Conservation (phyloP, 2,113 vertebrate genomes). For the Marcusenius ussheri region DNA sequence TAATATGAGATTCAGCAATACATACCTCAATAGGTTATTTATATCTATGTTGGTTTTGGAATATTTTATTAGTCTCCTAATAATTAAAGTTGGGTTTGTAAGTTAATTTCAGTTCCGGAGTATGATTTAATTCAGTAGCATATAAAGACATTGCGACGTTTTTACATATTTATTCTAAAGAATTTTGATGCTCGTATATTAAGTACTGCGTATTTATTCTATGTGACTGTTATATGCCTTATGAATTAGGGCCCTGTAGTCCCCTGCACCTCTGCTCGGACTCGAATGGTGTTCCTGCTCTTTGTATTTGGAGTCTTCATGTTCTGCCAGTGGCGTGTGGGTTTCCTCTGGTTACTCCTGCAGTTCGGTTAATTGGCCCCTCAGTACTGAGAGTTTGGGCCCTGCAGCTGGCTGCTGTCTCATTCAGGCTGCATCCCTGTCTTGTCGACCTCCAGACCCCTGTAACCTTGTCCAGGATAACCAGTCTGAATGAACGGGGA, state of each 20-base stretch:
- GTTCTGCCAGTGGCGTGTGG: not conserved
- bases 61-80: not conserved
- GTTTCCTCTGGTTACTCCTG: not conserved
- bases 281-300: not conserved
- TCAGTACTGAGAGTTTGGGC: not conserved
- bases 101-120: not conserved
- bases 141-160: not conserved
- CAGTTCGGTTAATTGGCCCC: not conserved
- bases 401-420: not conserved
- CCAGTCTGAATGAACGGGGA: not conserved
- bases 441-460: not conserved
- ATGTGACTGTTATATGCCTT: not conserved
- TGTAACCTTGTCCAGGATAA: not conserved
- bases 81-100: not conserved
- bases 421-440: not conserved
- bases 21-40: not conserved
- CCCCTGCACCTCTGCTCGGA: not conserved
- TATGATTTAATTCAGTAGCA: not conserved
- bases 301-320: not conserved
- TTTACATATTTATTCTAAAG: not conserved
- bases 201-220: not conserved
- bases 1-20: not conserved
- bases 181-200: not conserved
- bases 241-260: not conserved
- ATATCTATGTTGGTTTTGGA: not conserved